Percentiles rank a stretch among this genome's conserved stretches.
phyloP scores from a whole-genome alignment of 2,113 vertebrate genomes.

The Macrotus californicus region DNA sequence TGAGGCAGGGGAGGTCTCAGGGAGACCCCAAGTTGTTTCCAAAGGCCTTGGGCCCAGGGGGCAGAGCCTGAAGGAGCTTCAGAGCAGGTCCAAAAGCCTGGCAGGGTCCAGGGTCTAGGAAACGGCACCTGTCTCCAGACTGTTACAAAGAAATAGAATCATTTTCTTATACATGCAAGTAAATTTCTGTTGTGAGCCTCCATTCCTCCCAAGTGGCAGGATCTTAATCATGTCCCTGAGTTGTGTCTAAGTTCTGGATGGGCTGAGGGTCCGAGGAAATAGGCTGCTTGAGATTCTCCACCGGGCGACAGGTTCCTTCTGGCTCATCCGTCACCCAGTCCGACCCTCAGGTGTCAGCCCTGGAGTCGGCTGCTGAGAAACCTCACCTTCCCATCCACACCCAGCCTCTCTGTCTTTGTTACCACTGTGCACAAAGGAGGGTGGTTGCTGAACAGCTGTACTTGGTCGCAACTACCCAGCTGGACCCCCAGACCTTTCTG shows the following conservation, averaged over 20 bases:
- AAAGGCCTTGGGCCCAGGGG: background rate
- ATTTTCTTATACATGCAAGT: background rate
- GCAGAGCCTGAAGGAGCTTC: background rate
- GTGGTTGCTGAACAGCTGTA: rapidly evolving
- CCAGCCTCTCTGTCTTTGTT: background rate
- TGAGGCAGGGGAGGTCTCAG: background rate
- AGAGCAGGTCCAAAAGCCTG: background rate
- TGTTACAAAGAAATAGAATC: background rate
- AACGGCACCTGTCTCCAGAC: background rate
- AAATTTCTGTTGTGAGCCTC: background rate
- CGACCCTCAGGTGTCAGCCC: rapidly evolving
- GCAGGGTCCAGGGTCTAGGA: rapidly evolving
- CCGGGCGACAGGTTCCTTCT: rapidly evolving
- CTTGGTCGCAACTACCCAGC: too few relatives aligned
- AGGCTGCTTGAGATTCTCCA: background rate
- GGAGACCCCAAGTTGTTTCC: background rate
- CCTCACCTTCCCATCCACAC: rapidly evolving
- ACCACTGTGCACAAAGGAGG: background rate
- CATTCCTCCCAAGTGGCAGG: background rate
- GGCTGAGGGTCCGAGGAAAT: background rate
- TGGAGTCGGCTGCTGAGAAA: background rate
- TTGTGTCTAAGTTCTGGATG: background rate
- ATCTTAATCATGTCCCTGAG: background rate
- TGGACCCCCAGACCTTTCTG: too few relatives aligned
- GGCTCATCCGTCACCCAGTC: background rate